phyloP scores from a whole-genome alignment of 2,113 vertebrate species.

The Lepisosteus oculatus region DNA sequence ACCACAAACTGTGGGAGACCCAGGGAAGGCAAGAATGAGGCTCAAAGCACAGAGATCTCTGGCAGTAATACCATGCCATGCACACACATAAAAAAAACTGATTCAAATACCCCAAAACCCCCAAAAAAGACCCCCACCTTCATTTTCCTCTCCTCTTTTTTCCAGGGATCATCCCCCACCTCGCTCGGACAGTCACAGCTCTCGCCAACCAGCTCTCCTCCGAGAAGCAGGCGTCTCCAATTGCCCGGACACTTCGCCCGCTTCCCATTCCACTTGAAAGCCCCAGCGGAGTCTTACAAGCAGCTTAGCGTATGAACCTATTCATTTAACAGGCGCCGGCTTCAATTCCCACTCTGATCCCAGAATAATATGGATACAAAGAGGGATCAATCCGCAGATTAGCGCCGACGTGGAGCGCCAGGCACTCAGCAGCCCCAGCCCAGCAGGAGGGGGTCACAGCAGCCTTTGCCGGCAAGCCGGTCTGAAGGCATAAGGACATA shows the following conservation, averaged over 20 bases:
- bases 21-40: no score
- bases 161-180: no score
- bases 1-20: no score
- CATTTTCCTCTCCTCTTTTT: no score
- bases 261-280: constrained; percentile 44
- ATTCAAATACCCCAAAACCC: no score
- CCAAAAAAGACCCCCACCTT: no score
- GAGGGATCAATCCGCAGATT: constrained; percentile 65
- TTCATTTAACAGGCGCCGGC: constrained; percentile 54
- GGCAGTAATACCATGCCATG: no score
- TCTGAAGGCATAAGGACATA: no score
- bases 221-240: constrained; percentile 53
- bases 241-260: constrained; percentile 58
- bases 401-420: constrained; percentile 47
- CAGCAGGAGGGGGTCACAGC: constrained; percentile 36
- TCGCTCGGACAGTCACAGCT: constrained; percentile 12
- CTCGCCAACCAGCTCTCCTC: constrained; percentile 46
- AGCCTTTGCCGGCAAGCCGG: no score
- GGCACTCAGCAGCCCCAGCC: constrained; percentile 43
- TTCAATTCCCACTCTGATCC: constrained; percentile 35
- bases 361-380: constrained; percentile 53
- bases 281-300: constrained; percentile 41
- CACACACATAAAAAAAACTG: no score
- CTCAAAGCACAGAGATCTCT: no score
- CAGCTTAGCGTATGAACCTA: constrained; percentile 67